Percentiles rank a stretch among this genome's conserved stretches.
Conservation (phyloP, 2,888 invertebrate species). For the Clepsis dumicolana region DNA sequence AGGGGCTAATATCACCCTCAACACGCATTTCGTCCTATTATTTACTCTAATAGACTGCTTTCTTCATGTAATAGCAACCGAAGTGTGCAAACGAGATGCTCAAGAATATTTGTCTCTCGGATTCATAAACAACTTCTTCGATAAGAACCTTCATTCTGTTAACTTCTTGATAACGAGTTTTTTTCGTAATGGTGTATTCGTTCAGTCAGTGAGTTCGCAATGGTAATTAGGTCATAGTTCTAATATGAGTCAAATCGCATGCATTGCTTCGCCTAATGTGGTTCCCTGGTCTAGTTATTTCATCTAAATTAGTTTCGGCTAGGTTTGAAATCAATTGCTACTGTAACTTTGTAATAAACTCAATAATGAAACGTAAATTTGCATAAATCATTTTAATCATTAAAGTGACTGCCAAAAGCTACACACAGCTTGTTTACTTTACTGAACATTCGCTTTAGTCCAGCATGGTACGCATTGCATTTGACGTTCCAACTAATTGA, state of each 20-base stretch:
- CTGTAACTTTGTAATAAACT: no score
- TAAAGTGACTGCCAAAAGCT: background rate
- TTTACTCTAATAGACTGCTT: slow-evolving; percentile 45
- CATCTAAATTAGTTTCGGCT: no score
- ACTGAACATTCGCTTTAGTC: background rate
- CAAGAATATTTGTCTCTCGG: slow-evolving; percentile 14
- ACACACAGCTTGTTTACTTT: background rate
- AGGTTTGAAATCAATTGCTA: no score
- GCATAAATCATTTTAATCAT: background rate
- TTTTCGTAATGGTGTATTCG: no score
- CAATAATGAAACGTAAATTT: background rate
- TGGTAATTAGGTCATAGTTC: no score
- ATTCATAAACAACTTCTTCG: slow-evolving; percentile 11
- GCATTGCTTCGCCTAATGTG: no score
- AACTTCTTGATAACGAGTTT: background rate
- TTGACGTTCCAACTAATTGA: background rate
- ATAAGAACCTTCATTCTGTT: background rate
- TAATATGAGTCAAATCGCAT: no score
- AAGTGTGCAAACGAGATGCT: slow-evolving; percentile 27
- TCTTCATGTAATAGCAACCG: slow-evolving; percentile 39
- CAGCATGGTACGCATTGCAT: background rate
- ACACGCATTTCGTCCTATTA: slow-evolving; percentile 45
- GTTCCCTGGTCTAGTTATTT: no score
- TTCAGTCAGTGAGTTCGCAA: no score
- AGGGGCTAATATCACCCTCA: slow-evolving; percentile 45